Conservation (phyloP, 2,797 vertebrate genomes). For the Telmatherina bonti region DNA sequence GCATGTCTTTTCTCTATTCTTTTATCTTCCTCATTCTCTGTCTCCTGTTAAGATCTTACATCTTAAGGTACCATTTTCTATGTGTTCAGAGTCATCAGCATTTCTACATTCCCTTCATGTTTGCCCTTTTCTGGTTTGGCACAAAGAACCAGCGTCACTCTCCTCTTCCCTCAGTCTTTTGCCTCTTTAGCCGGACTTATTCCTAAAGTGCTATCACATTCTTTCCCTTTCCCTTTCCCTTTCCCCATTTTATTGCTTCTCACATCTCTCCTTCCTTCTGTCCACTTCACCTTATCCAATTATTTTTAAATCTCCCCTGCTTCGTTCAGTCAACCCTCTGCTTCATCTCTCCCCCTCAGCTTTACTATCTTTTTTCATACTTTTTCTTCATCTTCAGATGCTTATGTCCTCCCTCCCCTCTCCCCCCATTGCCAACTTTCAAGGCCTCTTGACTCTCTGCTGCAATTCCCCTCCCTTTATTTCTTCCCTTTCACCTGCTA, state of each 20-base stretch:
- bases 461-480: constrained; percentile 12
- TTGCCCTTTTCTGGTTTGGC: constrained; percentile 23
- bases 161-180: constrained; percentile 13
- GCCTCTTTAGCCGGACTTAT: constrained; percentile 5
- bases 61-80: constrained; percentile 10
- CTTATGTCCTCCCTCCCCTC: constrained; percentile 4
- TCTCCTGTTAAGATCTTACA: constrained; percentile 50
- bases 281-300: constrained; percentile 47
- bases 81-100: constrained; percentile 42
- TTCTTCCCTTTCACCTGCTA: constrained; percentile 58
- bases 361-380: constrained; percentile 5
- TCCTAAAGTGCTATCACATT: background rate
- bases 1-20: constrained; percentile 45
- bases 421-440: constrained; percentile 21
- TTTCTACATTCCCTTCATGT: constrained; percentile 28
- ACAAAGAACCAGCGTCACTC: constrained; percentile 21
- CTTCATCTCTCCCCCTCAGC: constrained; percentile 33
- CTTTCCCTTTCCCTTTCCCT: background rate
- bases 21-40: constrained; percentile 55
- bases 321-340: constrained; percentile 45
- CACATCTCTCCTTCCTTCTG: constrained; percentile 31
- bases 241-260: constrained; percentile 21
- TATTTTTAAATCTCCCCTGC: constrained; percentile 49
- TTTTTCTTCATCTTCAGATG: constrained; percentile 30
- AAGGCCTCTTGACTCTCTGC: constrained; percentile 31